Base-by-base conservation (phyloP, 2,888 invertebrate species). In the Cyrtodaria siliqua region DNA sequence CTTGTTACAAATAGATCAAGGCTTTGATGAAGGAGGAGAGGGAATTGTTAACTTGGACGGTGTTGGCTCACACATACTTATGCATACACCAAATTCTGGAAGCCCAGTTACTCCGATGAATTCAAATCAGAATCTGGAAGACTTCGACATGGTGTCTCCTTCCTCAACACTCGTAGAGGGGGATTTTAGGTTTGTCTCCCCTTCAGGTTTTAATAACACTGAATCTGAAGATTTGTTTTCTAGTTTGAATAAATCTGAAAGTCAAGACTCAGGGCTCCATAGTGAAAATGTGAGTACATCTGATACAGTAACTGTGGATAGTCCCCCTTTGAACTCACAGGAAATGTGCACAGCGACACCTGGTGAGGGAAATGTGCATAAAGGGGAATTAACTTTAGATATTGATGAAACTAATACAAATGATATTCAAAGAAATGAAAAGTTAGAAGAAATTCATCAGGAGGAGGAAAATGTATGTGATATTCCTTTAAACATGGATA, bases 181-280 rank as follows among this genome's bases (percentile, higher is more conserved):
- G 26, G 52, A 61, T 47, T 69, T 69, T n/a, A 29, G 69, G 50
- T 49, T 62, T 23, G n/a, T 26, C 26, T 29, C 57, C 23, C 47
- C 61, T 20, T 33, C 57, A 8, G 40, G 26, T 20, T 52, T 60
- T 24, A 62, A 63, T 26, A 18, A 49, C 12, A 42, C 50, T n/a
- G 47, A 53, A 16, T 40, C 44, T 12, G 74, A 72, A n/a, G 74
- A 74, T n/a, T 24, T 29, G 38, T 29, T 67, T 23, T n/a, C 68
- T 23, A 66, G 18, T 44, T 75, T 82, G 29, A 87, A 88, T 71
- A 89, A 89, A 66, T 87, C 89, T 26, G 90, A 91, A 61, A 91
- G 91, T 67, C 86, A 83, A 50, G 91, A 91, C 72, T 90, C 90
- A 0, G 91, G 92, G 2, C 82, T 91, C 49, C 88, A 89, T 23